Evolutionary conservation across 2,113 vertebrate genomes (phyloP).

Genomic region (Morone saxatilis): DNA sequence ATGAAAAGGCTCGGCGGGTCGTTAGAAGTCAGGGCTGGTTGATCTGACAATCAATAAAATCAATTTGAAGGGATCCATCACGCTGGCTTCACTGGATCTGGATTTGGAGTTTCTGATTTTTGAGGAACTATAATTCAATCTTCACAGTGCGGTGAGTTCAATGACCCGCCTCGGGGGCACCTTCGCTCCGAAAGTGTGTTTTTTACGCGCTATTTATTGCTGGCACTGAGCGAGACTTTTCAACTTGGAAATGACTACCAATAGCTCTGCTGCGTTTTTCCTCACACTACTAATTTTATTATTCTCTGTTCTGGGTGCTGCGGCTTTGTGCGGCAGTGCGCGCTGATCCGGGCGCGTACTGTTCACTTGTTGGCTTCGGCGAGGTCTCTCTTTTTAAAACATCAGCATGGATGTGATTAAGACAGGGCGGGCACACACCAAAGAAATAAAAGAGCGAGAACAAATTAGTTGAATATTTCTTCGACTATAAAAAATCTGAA

Average conservation of each 20-base stretch:
- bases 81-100: constrained; percentile 7
- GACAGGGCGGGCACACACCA: too few relatives aligned
- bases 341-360: constrained; percentile 3
- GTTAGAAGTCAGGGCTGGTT: constrained; percentile 51
- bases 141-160: constrained; percentile 32
- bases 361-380: constrained; percentile 39
- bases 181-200: constrained; percentile 38
- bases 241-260: constrained; percentile 58
- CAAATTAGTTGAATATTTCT: background rate
- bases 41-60: constrained; percentile 73
- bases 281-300: constrained; percentile 57
- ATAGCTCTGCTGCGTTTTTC: constrained; percentile 45
- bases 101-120: constrained; percentile 30
- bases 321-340: constrained; percentile 7
- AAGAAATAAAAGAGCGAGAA: background rate
- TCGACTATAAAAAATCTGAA: background rate
- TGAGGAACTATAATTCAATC: constrained; percentile 56
- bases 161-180: constrained; percentile 61
- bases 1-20: constrained; percentile 51
- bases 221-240: constrained; percentile 44
- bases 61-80: constrained; percentile 56
- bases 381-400: background rate
- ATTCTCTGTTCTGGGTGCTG: constrained; percentile 27
- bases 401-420: background rate
- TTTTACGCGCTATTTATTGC: constrained; percentile 58